These are phyloP conservation scores for Chloebia gouldiae DNA, from an alignment of 2,113 vertebrate genomes.

Conservation along the genomic window DNA sequence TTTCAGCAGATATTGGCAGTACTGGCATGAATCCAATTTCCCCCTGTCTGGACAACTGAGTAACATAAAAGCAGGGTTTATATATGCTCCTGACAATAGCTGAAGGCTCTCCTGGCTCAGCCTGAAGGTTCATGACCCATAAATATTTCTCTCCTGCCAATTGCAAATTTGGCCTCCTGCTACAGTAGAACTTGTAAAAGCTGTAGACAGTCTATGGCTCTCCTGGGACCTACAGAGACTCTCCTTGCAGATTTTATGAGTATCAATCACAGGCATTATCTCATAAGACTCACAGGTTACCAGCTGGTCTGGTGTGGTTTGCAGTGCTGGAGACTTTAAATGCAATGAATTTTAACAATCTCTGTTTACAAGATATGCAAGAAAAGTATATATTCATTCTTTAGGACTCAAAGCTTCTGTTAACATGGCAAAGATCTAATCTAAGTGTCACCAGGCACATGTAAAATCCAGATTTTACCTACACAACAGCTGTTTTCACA, in stretches of 20 bases:
- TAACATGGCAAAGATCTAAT: background rate
- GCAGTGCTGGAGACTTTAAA: background rate
- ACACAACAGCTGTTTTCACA: background rate
- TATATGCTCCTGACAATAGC: slow-evolving; percentile 17
- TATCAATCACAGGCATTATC: slow-evolving; percentile 22
- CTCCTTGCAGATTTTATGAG: slow-evolving; percentile 16
- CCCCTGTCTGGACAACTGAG: background rate
- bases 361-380: background rate
- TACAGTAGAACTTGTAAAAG: slow-evolving; percentile 42
- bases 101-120: slow-evolving; percentile 39
- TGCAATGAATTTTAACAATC: background rate
- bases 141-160: slow-evolving; percentile 51
- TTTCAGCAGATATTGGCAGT: slow-evolving; percentile 7
- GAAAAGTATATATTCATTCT: background rate
- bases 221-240: background rate
- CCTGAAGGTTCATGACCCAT: slow-evolving; percentile 52
- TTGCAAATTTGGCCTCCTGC: slow-evolving; percentile 9
- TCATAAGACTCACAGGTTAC: background rate
- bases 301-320: background rate
- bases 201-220: slow-evolving; percentile 8
- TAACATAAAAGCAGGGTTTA: slow-evolving; percentile 29
- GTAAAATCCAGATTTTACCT: background rate
- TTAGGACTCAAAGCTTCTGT: background rate
- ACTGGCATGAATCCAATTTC: slow-evolving; percentile 3
- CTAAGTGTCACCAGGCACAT: background rate